Conservation (phyloP, 2,113 vertebrate species). For the Perca flavescens region DNA sequence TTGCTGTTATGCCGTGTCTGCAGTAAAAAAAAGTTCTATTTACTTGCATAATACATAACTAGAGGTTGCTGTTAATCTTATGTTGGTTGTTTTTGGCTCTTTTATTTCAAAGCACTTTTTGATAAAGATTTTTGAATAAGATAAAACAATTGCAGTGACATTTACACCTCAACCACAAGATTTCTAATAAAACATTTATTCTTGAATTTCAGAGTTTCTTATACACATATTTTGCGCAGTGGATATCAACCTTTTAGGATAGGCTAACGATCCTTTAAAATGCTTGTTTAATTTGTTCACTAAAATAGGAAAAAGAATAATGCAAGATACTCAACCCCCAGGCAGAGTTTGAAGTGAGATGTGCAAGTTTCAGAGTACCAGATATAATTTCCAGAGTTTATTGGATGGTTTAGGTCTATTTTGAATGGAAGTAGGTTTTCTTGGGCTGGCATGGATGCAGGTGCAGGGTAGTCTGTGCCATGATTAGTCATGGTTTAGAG, state of each 20-base stretch:
- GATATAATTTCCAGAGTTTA: neutral
- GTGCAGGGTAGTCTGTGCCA: constrained; percentile 50
- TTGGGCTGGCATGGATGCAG: constrained; percentile 52
- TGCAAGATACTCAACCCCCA: neutral
- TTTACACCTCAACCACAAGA: neutral
- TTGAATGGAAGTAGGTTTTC: constrained; percentile 26
- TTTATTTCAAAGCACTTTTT: neutral
- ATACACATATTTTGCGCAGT: neutral
- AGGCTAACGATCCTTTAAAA: neutral
- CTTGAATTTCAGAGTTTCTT: too few species aligned
- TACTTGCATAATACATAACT: neutral
- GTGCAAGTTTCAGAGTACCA: neutral
- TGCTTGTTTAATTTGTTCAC: neutral
- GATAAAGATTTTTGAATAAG: neutral
- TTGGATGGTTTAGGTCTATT: constrained; percentile 14
- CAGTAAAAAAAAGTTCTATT: neutral
- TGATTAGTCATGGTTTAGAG: constrained; percentile 62
- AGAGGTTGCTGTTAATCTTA: neutral
- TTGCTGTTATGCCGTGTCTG: neutral
- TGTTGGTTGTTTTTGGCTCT: neutral
- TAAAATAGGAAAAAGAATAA: neutral
- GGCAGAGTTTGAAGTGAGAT: neutral
- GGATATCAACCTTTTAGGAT: neutral
- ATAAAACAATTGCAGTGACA: neutral
- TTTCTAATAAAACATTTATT: neutral